A percentile compares a stretch with the other conserved stretches of the same genome.
Evolutionary conservation across 1,140 invertebrate species (phyloP).

Genomic region (Nephotettix cincticeps): DNA sequence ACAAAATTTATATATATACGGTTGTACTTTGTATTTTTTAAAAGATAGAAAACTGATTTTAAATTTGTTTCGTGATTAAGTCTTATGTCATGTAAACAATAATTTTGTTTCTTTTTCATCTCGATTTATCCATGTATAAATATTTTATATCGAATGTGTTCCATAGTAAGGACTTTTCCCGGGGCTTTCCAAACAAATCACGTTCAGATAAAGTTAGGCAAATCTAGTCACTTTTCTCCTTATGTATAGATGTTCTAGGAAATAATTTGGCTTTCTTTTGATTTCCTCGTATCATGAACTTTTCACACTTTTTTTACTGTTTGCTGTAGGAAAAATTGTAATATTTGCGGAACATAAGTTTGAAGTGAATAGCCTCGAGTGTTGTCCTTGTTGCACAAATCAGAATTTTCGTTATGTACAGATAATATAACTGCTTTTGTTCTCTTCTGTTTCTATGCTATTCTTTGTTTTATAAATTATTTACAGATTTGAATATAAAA

Average conservation of each 20-base stretch:
- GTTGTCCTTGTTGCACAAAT: background rate
- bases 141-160: too few relatives aligned
- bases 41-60: background rate
- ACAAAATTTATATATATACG: background rate
- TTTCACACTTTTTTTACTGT: background rate
- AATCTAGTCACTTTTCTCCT: too few relatives aligned
- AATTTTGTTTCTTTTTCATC: background rate
- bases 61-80: background rate
- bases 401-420: background rate
- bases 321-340: background rate
- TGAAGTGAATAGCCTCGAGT: background rate
- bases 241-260: too few relatives aligned
- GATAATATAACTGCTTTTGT: background rate
- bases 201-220: too few relatives aligned
- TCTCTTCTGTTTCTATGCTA: background rate
- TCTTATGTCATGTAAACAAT: background rate
- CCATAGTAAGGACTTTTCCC: too few relatives aligned
- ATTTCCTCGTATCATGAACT: background rate
- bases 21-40: background rate
- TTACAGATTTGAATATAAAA: slow-evolving; percentile 3
- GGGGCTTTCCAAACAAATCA: too few relatives aligned
- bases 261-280: background rate
- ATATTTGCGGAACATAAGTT: background rate
- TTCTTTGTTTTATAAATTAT: background rate
- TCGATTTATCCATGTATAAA: background rate